Evolutionary conservation across 2,888 invertebrate species (phyloP).

Genomic region (Catocala fraxini): DNA sequence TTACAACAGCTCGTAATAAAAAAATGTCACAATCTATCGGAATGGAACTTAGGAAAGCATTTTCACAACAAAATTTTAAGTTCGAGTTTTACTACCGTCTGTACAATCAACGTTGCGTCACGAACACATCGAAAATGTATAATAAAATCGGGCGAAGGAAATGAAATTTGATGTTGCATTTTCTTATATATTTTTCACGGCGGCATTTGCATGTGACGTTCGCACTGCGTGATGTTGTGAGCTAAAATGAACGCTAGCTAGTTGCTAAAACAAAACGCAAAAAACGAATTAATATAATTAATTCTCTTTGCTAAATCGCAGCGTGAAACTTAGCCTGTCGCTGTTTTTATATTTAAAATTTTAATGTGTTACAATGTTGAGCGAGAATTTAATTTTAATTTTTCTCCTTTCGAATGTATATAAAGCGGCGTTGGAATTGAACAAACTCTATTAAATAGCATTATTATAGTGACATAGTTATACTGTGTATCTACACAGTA

Average conservation of each 20-base stretch:
- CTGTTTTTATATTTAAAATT: conserved; percentile 47
- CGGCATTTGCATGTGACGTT: conserved; percentile 73
- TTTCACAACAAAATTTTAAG: conserved; percentile 52
- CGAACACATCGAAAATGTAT: conserved; percentile 68
- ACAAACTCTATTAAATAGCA: too few relatives aligned
- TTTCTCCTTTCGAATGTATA: too few relatives aligned
- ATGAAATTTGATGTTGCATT: conserved; percentile 71
- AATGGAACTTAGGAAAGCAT: conserved; percentile 42
- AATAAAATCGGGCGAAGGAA: conserved; percentile 72
- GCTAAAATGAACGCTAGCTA: conserved; percentile 55
- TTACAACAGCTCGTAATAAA: conserved; percentile 25
- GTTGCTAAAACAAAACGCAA: conserved; percentile 31
- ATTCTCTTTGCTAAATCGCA: conserved; percentile 50
- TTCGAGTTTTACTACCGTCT: conserved; percentile 64
- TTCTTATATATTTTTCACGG: conserved; percentile 66
- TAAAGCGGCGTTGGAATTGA: too few relatives aligned
- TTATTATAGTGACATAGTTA: too few relatives aligned
- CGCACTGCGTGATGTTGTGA: conserved; percentile 49
- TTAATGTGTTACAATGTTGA: conserved; percentile 36
- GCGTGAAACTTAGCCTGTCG: conserved; percentile 42
- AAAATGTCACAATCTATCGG: conserved; percentile 29
- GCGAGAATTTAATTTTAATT: conserved; percentile 3
- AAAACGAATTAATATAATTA: conserved; percentile 42
- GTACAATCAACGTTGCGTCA: conserved; percentile 73
- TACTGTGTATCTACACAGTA: too few relatives aligned